A percentile compares a stretch with the other conserved stretches of the same genome.
These are phyloP conservation scores for Pangasius krempfi DNA, from an alignment of 2,797 vertebrate species.

Conservation along the genomic window DNA sequence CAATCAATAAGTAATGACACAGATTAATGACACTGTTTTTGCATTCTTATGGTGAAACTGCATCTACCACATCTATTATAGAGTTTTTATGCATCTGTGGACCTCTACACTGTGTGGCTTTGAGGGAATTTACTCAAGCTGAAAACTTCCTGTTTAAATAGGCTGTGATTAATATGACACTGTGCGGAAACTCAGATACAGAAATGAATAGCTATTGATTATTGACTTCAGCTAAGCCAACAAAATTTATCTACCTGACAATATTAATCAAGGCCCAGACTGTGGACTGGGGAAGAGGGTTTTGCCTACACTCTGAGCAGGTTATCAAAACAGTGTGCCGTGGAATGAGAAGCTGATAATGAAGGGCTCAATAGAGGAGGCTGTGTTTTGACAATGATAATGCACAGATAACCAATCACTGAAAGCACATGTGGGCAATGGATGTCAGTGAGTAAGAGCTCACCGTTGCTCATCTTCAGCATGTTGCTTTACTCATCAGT, in stretches of 20 bases:
- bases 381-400: slow-evolving; percentile 44
- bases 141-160: slow-evolving; percentile 48
- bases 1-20: background rate
- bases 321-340: slow-evolving; percentile 43
- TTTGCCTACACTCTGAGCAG: slow-evolving; percentile 33
- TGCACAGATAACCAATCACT: slow-evolving; percentile 43
- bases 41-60: background rate
- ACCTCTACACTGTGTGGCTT: background rate
- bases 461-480: background rate
- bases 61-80: background rate
- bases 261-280: slow-evolving; percentile 48
- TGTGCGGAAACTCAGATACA: slow-evolving; percentile 30
- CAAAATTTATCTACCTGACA: slow-evolving; percentile 52
- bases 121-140: slow-evolving; percentile 13
- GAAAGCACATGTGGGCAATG: background rate
- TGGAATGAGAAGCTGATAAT: slow-evolving; percentile 42
- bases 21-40: background rate
- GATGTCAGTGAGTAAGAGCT: slow-evolving; percentile 10
- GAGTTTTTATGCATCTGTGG: background rate
- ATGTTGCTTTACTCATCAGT: slow-evolving; percentile 12
- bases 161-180: slow-evolving; percentile 50
- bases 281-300: slow-evolving; percentile 31
- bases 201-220: slow-evolving; percentile 60
- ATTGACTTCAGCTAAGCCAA: slow-evolving; percentile 54
- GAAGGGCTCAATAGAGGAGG: slow-evolving; percentile 29